A percentile compares a stretch with the other conserved stretches of the same genome.
phyloP scores from a whole-genome alignment of 2,797 vertebrate genomes.

The Sebastes goodei region DNA sequence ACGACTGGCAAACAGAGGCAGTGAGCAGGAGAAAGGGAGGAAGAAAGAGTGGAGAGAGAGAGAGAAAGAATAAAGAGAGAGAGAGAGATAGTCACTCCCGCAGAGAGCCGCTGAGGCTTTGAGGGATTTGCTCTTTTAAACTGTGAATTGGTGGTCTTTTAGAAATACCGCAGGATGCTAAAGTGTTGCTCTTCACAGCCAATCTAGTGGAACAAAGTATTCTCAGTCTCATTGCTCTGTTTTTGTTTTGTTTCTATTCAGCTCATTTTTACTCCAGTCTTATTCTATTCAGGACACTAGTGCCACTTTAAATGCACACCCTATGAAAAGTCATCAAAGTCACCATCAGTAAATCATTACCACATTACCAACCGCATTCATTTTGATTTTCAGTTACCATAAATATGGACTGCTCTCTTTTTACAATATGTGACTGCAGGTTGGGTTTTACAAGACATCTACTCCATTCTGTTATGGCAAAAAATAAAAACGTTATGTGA shows the following conservation, averaged over 20 bases:
- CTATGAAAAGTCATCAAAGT: neutral
- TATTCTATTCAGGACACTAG: neutral
- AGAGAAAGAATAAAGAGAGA: neutral
- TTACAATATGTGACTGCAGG: no score
- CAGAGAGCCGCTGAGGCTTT: slow-evolving; percentile 29
- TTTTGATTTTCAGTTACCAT: no score
- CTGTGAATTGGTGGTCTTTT: slow-evolving; percentile 51
- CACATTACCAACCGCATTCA: neutral
- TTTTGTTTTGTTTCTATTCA: slow-evolving; percentile 8
- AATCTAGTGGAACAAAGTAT: slow-evolving; percentile 39
- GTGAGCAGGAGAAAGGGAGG: slow-evolving; percentile 9
- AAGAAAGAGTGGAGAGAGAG: slow-evolving; percentile 7
- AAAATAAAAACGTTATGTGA: neutral
- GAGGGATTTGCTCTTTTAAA: slow-evolving; percentile 67
- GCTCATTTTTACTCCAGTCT: neutral
- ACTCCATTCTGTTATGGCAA: neutral
- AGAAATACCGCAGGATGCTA: slow-evolving; percentile 54
- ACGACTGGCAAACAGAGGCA: slow-evolving; percentile 51
- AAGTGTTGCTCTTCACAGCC: slow-evolving; percentile 31
- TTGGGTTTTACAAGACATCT: neutral
- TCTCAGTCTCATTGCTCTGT: neutral
- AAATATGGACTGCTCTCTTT: no score
- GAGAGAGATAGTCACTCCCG: slow-evolving; percentile 34
- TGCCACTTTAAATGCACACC: neutral
- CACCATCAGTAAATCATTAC: neutral